phyloP scores from a whole-genome alignment of 2,797 vertebrate species.

The Chloroceryle inda region DNA sequence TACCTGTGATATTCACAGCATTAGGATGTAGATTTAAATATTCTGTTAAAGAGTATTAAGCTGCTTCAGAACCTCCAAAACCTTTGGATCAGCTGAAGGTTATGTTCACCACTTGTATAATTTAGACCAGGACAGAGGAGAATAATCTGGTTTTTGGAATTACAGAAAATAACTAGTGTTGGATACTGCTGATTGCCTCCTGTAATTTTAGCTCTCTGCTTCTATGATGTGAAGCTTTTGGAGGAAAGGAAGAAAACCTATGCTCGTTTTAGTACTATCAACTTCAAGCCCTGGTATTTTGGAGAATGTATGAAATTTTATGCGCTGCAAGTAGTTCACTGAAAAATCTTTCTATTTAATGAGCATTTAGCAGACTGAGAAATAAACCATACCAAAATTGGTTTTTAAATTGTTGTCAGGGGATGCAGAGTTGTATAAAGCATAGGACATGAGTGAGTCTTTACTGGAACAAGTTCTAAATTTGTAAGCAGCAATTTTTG shows the following conservation, averaged over 20 bases:
- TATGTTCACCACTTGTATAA: background rate
- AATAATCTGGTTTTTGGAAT: background rate
- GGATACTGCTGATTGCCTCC: background rate
- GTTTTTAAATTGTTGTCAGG: background rate
- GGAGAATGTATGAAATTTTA: background rate
- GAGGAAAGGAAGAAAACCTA: background rate
- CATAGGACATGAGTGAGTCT: background rate
- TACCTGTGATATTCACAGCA: background rate
- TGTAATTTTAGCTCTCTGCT: background rate
- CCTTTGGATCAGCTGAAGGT: background rate
- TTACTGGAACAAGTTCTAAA: background rate
- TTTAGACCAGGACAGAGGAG: background rate
- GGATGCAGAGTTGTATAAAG: background rate
- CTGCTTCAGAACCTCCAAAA: background rate
- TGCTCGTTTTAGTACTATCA: conserved; percentile 2
- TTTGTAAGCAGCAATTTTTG: background rate
- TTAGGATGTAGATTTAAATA: background rate
- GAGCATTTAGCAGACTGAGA: conserved; percentile 17
- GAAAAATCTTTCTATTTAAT: conserved; percentile 18
- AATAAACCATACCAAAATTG: background rate
- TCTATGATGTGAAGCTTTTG: background rate
- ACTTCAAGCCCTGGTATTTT: background rate
- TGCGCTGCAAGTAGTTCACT: background rate
- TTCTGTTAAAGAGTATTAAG: background rate
- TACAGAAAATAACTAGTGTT: background rate